These are phyloP conservation scores for Wiebesia pumilae DNA, from an alignment of 1,140 invertebrate genomes.

Conservation along the genomic window DNA sequence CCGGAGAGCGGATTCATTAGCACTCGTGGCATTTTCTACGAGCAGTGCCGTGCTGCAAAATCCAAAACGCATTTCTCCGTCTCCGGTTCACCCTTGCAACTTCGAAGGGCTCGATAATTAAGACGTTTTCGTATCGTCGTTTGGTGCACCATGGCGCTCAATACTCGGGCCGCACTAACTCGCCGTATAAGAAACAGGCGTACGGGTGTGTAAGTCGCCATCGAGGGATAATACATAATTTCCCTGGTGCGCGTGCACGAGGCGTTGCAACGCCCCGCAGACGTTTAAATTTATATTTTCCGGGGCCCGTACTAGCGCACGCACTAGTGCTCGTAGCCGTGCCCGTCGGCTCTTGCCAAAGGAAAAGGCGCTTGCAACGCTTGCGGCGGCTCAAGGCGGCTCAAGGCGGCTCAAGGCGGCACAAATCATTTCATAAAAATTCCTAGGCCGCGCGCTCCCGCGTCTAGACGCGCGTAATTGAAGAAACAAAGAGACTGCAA, in stretches of 20 bases:
- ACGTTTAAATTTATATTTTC: slow-evolving; percentile 50
- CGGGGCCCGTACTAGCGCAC: not conserved
- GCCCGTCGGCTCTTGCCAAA: slow-evolving; percentile 17
- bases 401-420: slow-evolving; percentile 46
- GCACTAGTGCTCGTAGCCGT: not conserved
- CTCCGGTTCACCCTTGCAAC: not conserved
- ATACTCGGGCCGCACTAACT: not conserved
- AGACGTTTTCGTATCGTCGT: slow-evolving; percentile 29
- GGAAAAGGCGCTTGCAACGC: slow-evolving; percentile 22
- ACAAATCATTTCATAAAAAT: slow-evolving; percentile 66
- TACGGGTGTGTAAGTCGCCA: not conserved
- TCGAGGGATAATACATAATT: slow-evolving; percentile 11
- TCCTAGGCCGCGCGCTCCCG: slow-evolving; percentile 40
- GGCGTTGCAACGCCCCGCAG: not conserved
- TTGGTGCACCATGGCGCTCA: not conserved
- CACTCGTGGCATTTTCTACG: not conserved
- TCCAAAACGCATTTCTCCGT: slow-evolving; percentile 9
- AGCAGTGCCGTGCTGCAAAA: not conserved
- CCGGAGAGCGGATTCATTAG: slow-evolving; percentile 28
- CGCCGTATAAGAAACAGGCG: not conserved
- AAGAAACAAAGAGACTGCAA: slow-evolving; percentile 71
- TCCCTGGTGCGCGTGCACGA: not conserved
- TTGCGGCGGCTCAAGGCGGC: slow-evolving; percentile 40
- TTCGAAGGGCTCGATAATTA: slow-evolving; percentile 12
- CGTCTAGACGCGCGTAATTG: slow-evolving; percentile 66